Percentiles rank a stretch among this genome's conserved stretches.
These are phyloP conservation scores for Eolophus roseicapilla DNA, from an alignment of 2,113 vertebrate genomes.

Conservation along the genomic window DNA sequence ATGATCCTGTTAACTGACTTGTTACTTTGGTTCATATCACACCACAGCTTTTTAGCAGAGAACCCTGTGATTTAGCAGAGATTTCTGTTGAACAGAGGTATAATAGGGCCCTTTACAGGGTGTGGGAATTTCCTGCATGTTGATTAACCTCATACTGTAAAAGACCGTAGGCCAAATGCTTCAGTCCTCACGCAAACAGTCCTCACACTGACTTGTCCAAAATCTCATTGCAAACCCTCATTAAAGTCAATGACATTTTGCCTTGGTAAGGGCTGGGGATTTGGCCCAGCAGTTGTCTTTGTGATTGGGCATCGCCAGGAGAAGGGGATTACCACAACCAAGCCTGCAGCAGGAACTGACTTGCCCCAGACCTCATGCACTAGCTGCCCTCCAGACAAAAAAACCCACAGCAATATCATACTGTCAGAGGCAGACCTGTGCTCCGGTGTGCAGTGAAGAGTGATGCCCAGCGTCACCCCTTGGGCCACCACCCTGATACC, in stretches of 20 bases:
- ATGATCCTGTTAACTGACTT: slow-evolving; percentile 27
- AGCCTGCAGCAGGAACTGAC: background rate
- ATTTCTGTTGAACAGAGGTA: background rate
- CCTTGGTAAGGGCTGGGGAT: background rate
- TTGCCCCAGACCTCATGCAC: background rate
- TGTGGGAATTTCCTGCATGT: slow-evolving; percentile 53
- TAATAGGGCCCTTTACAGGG: slow-evolving; percentile 29
- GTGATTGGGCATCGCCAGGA: background rate
- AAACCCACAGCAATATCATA: background rate
- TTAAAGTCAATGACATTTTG: slow-evolving; percentile 37
- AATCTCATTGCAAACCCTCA: slow-evolving; percentile 34
- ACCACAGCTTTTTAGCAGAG: background rate
- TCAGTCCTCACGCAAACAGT: slow-evolving; percentile 8
- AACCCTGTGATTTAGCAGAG: background rate
- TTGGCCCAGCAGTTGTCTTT: background rate
- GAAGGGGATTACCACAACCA: background rate
- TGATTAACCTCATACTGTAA: slow-evolving; percentile 55
- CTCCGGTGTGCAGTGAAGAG: accelerated
- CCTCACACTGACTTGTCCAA: background rate
- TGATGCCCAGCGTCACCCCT: background rate
- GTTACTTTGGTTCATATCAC: slow-evolving; percentile 26
- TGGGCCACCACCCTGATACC: background rate
- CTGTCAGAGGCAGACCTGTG: accelerated
- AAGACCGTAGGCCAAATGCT: slow-evolving; percentile 34
- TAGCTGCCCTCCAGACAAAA: background rate